Evolutionary conservation across 2,888 invertebrate genomes (phyloP).

Genomic region (Zootermopsis nevadensis): DNA sequence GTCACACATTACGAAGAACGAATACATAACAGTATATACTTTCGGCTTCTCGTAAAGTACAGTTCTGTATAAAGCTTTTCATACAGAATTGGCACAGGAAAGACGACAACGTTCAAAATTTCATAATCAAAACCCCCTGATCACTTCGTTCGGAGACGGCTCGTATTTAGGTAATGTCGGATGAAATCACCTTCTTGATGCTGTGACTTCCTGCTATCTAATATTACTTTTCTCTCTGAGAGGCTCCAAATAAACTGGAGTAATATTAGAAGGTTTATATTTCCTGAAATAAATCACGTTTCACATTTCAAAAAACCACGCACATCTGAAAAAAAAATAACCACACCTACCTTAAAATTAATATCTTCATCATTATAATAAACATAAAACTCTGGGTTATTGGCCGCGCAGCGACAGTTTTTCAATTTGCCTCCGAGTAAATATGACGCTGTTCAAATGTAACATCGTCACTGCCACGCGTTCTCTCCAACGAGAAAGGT

Average conservation of each 20-base stretch:
- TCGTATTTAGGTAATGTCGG: not conserved
- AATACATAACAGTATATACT: not conserved
- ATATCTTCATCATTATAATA: no score
- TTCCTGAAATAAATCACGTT: constrained; percentile 9
- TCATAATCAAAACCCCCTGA: not conserved
- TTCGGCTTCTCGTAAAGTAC: not conserved
- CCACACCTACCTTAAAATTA: no score
- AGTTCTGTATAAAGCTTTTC: not conserved
- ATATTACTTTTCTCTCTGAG: not conserved
- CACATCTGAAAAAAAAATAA: no score
- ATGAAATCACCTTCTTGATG: not conserved
- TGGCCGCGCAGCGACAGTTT: no score
- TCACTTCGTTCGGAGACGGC: not conserved
- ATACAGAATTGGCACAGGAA: not conserved
- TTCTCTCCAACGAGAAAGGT: no score
- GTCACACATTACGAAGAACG: not conserved
- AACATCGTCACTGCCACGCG: no score
- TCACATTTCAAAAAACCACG: not conserved
- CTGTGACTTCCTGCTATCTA: not conserved
- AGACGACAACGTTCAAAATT: not conserved
- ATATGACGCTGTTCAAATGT: no score
- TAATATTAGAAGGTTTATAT: not conserved
- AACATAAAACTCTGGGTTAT: no score
- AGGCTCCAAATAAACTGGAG: constrained; percentile 11
- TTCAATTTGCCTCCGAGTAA: no score